phyloP scores from a whole-genome alignment of 2,113 vertebrate genomes.

The Helogale parvula region DNA sequence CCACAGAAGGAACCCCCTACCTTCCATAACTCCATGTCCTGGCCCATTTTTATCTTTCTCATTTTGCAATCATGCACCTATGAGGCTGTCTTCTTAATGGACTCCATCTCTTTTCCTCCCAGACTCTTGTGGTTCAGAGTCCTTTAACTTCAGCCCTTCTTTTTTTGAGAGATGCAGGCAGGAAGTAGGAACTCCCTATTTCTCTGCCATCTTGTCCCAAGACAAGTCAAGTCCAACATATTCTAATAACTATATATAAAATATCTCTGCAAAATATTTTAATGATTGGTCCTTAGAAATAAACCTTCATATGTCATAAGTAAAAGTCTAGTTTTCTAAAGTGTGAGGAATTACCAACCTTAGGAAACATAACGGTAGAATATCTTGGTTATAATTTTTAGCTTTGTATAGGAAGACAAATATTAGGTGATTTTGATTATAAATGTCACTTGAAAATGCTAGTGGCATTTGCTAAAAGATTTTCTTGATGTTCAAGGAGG shows the following conservation, averaged over 20 bases:
- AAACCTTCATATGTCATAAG: neutral
- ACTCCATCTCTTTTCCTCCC: too few relatives aligned
- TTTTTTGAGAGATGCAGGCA: too few relatives aligned
- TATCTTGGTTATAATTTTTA: neutral
- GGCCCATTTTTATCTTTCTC: too few relatives aligned
- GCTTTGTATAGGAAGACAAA: neutral
- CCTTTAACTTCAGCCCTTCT: too few relatives aligned
- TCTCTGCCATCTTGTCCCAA: too few relatives aligned
- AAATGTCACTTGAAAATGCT: constrained; percentile 27
- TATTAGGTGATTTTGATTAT: neutral
- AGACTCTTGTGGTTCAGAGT: too few relatives aligned
- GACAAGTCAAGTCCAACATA: neutral
- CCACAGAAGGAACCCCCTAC: too few relatives aligned
- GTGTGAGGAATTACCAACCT: neutral
- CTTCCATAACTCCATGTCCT: too few relatives aligned
- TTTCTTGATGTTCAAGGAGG: neutral
- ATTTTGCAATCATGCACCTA: too few relatives aligned
- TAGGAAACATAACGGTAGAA: neutral
- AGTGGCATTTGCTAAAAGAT: constrained; percentile 27
- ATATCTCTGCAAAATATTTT: neutral
- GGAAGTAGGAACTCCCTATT: too few relatives aligned
- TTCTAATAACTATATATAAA: neutral
- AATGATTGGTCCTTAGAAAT: neutral
- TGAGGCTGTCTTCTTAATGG: too few relatives aligned
- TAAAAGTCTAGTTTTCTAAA: constrained; percentile 24